Conservation (phyloP, 2,113 vertebrate genomes). For the Myotis yumanensis region DNA sequence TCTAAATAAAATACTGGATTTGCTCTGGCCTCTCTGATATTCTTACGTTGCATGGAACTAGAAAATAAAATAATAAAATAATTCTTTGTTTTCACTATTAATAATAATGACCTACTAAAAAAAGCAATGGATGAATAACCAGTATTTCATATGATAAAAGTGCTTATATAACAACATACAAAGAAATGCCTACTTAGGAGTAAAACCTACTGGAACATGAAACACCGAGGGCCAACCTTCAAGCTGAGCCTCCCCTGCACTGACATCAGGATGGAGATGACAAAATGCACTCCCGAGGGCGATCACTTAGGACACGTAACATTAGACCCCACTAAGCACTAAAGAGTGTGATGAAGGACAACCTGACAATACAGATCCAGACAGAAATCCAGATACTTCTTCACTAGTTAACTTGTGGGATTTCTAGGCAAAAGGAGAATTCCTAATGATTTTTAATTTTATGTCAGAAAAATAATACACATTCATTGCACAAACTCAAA, state of each 20-base stretch:
- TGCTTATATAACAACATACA: conserved; percentile 25
- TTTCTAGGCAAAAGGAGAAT: conserved; percentile 4
- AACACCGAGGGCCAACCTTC: not conserved
- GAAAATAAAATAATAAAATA: conserved; percentile 3
- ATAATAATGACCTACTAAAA: conserved; percentile 18
- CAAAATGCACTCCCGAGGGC: conserved; percentile 23
- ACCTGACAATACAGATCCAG: not conserved
- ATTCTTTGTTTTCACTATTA: not conserved
- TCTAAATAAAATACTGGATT: not conserved
- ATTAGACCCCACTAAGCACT: not conserved
- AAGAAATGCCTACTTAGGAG: not conserved
- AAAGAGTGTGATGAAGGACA: not conserved
- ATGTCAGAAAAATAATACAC: not conserved
- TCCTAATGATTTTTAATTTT: not conserved
- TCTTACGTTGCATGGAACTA: not conserved
- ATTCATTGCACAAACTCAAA: not conserved
- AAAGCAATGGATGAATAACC: not conserved
- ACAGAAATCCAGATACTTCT: not conserved
- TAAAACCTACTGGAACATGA: conserved; percentile 25
- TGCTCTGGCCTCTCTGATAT: conserved; percentile 4
- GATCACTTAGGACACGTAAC: not conserved
- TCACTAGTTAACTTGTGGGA: conserved; percentile 14
- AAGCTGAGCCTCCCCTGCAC: not conserved
- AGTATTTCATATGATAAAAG: conserved; percentile 20
- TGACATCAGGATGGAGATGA: not conserved